Base-by-base conservation (phyloP, 2,888 invertebrate genomes). In the Latrodectus hesperus region DNA sequence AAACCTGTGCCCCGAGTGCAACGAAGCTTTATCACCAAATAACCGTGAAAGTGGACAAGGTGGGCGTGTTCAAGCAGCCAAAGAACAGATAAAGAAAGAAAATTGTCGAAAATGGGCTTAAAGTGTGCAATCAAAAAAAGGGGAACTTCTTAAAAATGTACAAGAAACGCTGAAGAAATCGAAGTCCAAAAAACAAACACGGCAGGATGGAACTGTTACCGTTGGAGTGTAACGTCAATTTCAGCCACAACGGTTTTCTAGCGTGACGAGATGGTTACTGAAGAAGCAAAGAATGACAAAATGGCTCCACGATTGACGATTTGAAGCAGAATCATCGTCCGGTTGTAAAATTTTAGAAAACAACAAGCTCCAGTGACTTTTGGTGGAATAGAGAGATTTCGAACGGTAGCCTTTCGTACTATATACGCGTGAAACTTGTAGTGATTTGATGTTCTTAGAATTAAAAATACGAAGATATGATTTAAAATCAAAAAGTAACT, bases 201-300 rank as follows among this genome's bases (percentile, higher is more conserved):
- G 60, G 3, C 38, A 52, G n/a, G 12, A 11, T 75, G 49, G 49
- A 64, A 75, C 64, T 65, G 75, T 64, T 55, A 64, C 51, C 75
- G 55, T 75, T 75, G 55, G 55, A n/a, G 16, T 52, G 64, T 16
- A 64, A 75, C 75, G 12, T 22, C n/a, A 73, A 60, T n/a, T 74
- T 75, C 22, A 55, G 49, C 55, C 64, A 64, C 64, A 75, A 75
- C 75, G 75, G 75, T 75, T 64, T 64, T 17, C 64, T 64, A n/a
- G 75, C 75, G 75, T 75, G 75, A 75, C 75, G n/a, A 75, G 38
- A 60, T 60, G 60, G n/a, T n/a, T 60, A n/a, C 38, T 38, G 60
- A 49, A 60, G 49, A 55, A 11, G 74, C n/a, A 16, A 11, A 64
- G 22, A 64, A 64, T 64, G 75, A 64, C 64, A 38, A 75, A 75